Evolutionary conservation across 2,113 vertebrate species (phyloP).

Genomic region (Poecile atricapillus): DNA sequence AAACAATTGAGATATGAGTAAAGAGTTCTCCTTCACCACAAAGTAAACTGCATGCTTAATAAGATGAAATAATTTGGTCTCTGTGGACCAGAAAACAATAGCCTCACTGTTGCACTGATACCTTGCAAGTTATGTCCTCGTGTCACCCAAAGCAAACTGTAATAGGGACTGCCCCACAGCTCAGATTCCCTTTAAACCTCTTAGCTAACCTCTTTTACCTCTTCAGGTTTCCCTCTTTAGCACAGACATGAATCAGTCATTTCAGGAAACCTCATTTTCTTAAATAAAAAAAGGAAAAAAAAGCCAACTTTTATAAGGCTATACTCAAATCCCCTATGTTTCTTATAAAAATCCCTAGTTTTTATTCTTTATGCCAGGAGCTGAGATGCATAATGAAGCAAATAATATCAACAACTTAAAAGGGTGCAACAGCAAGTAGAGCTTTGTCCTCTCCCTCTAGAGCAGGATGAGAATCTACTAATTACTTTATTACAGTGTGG

Average conservation of each 20-base stretch:
- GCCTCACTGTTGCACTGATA: slow-evolving; percentile 8
- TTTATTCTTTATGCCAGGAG: background rate
- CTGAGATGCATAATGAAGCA: background rate
- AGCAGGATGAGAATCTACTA: background rate
- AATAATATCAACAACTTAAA: background rate
- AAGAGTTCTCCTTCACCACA: background rate
- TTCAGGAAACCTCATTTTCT: background rate
- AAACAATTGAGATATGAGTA: slow-evolving; percentile 8
- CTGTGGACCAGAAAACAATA: slow-evolving; percentile 8
- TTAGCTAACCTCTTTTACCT: slow-evolving; percentile 2
- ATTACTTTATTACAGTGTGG: background rate
- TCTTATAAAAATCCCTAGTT: background rate
- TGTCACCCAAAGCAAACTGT: background rate
- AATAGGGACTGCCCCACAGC: background rate
- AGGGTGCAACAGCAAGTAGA: background rate
- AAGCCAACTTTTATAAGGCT: background rate
- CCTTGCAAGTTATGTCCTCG: background rate
- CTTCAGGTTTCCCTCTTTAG: background rate
- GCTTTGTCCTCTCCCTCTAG: background rate
- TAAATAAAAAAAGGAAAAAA: background rate
- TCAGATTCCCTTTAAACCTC: slow-evolving; percentile 10
- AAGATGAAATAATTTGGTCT: background rate
- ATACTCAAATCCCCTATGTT: background rate
- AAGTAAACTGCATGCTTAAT: slow-evolving; percentile 10
- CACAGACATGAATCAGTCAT: background rate